These are phyloP conservation scores for Pangasius djambal DNA, from an alignment of 2,797 vertebrate species.

Conservation along the genomic window DNA sequence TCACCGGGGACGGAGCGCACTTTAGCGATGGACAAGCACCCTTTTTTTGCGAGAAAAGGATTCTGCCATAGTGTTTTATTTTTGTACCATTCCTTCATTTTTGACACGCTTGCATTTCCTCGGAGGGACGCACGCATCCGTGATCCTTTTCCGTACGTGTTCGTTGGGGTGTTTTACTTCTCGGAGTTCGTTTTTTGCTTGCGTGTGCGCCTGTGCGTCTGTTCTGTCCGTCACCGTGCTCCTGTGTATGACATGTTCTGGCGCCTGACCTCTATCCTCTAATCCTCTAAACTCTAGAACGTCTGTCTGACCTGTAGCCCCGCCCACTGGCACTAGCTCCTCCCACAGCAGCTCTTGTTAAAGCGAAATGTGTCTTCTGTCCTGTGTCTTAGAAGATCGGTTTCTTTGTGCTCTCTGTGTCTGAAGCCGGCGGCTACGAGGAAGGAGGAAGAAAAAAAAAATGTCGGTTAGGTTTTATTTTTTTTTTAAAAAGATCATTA, in stretches of 20 bases:
- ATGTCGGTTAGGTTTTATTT: neutral
- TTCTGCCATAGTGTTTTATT: constrained; percentile 67
- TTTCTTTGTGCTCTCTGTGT: constrained; percentile 73
- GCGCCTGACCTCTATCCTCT: constrained; percentile 40
- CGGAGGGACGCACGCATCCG: constrained; percentile 63
- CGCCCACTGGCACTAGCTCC: constrained; percentile 42
- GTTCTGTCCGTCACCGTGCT: constrained; percentile 70
- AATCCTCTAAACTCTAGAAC: neutral
- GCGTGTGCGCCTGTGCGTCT: constrained; percentile 59
- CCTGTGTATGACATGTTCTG: constrained; percentile 65
- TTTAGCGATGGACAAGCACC: neutral
- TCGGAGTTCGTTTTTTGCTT: constrained; percentile 62
- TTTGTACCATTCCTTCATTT: constrained; percentile 67
- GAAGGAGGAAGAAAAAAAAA: neutral
- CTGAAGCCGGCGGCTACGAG: constrained; percentile 48
- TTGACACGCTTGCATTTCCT: constrained; percentile 38
- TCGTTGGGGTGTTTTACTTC: constrained; percentile 71
- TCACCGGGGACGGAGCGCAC: neutral
- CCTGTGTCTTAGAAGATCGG: constrained; percentile 71
- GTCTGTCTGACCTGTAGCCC: constrained; percentile 16
- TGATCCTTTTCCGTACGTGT: constrained; percentile 69
- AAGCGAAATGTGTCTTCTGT: constrained; percentile 70
- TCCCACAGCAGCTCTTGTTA: constrained; percentile 61
- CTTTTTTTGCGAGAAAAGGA: constrained; percentile 50
- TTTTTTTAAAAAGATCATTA: too few relatives aligned